Percentiles rank a stretch among this genome's conserved stretches.
phyloP scores from a whole-genome alignment of 1,140 invertebrate genomes.

The Dinothrombium tinctorium region DNA sequence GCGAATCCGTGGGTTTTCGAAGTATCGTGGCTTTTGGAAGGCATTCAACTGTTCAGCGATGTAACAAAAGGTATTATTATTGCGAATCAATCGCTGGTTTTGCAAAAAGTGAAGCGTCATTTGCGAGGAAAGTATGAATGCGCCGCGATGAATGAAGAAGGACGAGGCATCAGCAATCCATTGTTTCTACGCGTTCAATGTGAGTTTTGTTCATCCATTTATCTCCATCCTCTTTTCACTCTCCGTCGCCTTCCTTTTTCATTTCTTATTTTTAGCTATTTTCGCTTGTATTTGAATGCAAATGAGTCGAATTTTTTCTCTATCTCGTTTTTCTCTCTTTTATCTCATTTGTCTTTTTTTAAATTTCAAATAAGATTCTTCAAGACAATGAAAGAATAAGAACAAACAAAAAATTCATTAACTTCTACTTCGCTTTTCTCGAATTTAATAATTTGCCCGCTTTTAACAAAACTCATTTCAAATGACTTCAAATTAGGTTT shows the following conservation, averaged over 20 bases:
- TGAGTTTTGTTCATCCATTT: conserved; percentile 30
- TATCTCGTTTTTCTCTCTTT: too few relatives aligned
- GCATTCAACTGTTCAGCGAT: conserved; percentile 25
- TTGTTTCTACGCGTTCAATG: conserved; percentile 65
- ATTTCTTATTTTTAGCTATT: too few relatives aligned
- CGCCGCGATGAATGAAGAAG: conserved; percentile 62
- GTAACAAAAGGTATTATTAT: conserved; percentile 52
- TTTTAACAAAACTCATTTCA: too few relatives aligned
- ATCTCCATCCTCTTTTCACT: neutral
- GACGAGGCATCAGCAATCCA: conserved; percentile 52
- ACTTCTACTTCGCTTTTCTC: too few relatives aligned
- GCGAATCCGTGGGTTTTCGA: conserved; percentile 59
- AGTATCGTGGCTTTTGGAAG: conserved; percentile 55
- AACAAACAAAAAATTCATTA: too few relatives aligned
- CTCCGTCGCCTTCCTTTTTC: neutral
- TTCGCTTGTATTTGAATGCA: too few relatives aligned
- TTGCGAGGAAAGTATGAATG: conserved; percentile 40
- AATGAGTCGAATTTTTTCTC: too few relatives aligned
- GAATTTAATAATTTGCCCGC: too few relatives aligned
- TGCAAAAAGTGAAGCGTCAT: conserved; percentile 17
- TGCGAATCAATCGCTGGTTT: conserved; percentile 35
- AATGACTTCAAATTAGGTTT: too few relatives aligned
- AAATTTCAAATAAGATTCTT: too few relatives aligned
- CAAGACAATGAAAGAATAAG: too few relatives aligned
- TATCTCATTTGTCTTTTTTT: too few relatives aligned